Evolutionary conservation across 2,888 invertebrate genomes (phyloP).

Genomic region (Eupithecia dodoneata): DNA sequence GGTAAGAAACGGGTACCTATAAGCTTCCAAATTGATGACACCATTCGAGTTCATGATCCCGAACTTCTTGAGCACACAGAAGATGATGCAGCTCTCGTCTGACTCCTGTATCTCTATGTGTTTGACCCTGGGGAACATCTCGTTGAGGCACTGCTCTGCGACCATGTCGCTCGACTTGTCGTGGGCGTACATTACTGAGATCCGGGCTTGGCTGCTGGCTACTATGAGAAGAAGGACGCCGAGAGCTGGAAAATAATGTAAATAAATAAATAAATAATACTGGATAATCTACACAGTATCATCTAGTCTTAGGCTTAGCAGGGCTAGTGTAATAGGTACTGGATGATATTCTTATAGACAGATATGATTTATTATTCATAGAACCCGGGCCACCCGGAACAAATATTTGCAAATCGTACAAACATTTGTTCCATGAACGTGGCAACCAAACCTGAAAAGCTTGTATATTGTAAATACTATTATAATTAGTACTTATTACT

Average conservation of each 20-base stretch:
- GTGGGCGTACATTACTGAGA: conserved; percentile 78
- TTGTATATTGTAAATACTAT: too few species aligned
- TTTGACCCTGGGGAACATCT: conserved; percentile 72
- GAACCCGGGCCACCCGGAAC: too few species aligned
- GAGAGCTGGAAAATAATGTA: conserved; percentile 42
- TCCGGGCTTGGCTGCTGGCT: conserved; percentile 54
- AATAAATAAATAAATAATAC: too few species aligned
- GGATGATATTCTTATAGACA: too few species aligned
- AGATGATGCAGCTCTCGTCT: conserved; percentile 76
- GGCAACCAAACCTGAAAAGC: too few species aligned
- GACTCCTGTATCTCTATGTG: conserved; percentile 69
- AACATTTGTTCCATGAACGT: too few species aligned
- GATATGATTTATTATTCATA: too few species aligned
- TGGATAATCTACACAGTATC: too few species aligned
- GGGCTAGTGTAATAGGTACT: too few species aligned
- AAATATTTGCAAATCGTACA: too few species aligned
- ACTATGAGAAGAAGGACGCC: conserved; percentile 50
- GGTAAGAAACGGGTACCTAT: conserved; percentile 56
- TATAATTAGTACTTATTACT: too few species aligned
- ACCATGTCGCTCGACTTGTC: conserved; percentile 69
- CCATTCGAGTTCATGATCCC: conserved; percentile 72
- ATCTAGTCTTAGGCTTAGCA: too few species aligned
- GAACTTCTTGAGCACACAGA: conserved; percentile 74
- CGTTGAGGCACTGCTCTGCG: conserved; percentile 68
- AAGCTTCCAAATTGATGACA: conserved; percentile 71